These are phyloP conservation scores for Lasioglossum pauxillum DNA, from an alignment of 2,888 invertebrate genomes.

Conservation along the genomic window DNA sequence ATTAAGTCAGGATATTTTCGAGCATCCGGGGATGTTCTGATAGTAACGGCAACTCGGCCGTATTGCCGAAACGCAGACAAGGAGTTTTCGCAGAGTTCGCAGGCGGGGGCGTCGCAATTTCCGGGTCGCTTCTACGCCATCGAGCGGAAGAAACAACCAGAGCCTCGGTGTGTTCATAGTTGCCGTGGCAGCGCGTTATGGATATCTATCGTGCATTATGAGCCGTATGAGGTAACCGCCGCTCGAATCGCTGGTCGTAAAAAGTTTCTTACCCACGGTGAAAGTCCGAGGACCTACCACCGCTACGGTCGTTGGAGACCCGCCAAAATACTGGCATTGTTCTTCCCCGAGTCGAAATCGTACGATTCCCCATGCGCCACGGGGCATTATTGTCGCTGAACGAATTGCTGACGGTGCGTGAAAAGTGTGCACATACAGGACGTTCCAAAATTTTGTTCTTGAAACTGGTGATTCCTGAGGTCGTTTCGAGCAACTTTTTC, in stretches of 20 bases:
- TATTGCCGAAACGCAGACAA: slow-evolving; percentile 13
- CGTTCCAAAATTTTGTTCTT: too few relatives aligned
- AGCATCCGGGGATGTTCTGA: background rate
- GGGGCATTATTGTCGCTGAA: background rate
- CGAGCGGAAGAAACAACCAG: slow-evolving; percentile 32
- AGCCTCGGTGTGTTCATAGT: slow-evolving; percentile 12
- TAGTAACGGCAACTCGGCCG: background rate
- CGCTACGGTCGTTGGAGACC: slow-evolving; percentile 56
- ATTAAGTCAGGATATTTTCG: background rate
- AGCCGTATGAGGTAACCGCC: slow-evolving; percentile 68
- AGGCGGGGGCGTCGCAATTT: slow-evolving; percentile 7
- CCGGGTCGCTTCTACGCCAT: slow-evolving; percentile 18
- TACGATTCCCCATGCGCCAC: background rate
- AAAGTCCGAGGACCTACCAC: slow-evolving; percentile 12
- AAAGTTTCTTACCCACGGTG: slow-evolving; percentile 58
- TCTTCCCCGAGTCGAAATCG: slow-evolving; percentile 44
- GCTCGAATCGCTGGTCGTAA: slow-evolving; percentile 64
- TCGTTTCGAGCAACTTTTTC: too few relatives aligned
- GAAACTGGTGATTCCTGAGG: too few relatives aligned
- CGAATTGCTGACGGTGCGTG: too few relatives aligned
- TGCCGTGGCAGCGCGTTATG: slow-evolving; percentile 57
- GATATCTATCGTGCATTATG: slow-evolving; percentile 75
- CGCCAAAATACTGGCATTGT: slow-evolving; percentile 69
- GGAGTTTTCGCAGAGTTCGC: slow-evolving; percentile 16
- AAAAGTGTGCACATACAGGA: too few relatives aligned